phyloP scores from a whole-genome alignment of 2,888 invertebrate species.

The Pilophorus perplexus region DNA sequence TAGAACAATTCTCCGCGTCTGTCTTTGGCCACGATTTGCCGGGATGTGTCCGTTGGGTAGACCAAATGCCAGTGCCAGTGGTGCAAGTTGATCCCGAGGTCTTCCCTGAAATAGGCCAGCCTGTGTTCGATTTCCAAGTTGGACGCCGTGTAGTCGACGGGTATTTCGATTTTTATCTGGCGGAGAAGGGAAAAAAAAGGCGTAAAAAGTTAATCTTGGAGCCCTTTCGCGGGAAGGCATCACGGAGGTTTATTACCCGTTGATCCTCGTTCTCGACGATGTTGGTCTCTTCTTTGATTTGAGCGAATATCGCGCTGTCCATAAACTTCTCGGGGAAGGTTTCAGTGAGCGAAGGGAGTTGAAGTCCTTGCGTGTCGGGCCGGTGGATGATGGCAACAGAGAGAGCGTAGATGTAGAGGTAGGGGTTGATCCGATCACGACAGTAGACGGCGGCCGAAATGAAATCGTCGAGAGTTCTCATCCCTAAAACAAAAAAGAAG shows the following conservation, averaged over 20 bases:
- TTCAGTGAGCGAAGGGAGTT: constrained; percentile 71
- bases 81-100: constrained; percentile 79
- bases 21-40: constrained; percentile 69
- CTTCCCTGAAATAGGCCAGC: constrained; percentile 80
- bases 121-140: constrained; percentile 74
- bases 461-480: constrained; percentile 69
- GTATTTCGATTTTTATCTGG: constrained; percentile 67
- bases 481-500: constrained; percentile 56
- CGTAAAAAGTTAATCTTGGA: too few species aligned
- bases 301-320: constrained; percentile 68
- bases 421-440: constrained; percentile 73
- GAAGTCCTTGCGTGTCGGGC: constrained; percentile 66
- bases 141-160: constrained; percentile 71
- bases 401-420: constrained; percentile 74
- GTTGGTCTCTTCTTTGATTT: constrained; percentile 65
- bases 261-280: constrained; percentile 54
- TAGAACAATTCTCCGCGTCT: constrained; percentile 76
- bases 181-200: constrained; percentile 31
- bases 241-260: constrained; percentile 29
- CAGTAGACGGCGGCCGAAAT: constrained; percentile 68
- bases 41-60: constrained; percentile 69
- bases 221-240: not conserved
- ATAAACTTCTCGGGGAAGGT: constrained; percentile 80
- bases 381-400: constrained; percentile 75
- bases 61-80: constrained; percentile 93